Base-by-base conservation (phyloP, 2,113 vertebrate species). In the Sorex fumeus region DNA sequence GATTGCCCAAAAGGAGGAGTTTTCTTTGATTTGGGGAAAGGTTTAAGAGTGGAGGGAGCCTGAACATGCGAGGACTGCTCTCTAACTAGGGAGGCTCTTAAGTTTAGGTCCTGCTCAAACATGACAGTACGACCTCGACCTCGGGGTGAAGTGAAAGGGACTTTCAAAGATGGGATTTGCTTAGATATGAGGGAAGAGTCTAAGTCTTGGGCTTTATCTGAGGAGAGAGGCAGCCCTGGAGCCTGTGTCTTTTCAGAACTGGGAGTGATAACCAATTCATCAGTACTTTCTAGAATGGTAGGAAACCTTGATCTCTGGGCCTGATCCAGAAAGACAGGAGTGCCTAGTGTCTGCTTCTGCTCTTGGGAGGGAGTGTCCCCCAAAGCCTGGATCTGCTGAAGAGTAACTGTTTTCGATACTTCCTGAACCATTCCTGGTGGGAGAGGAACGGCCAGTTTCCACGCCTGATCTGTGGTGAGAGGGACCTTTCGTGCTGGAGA, bases 81-180 rank as follows among this genome's bases (percentile, higher is more conserved):
- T 62, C 8, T 32, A 53, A 27, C 40, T 47, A 36, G 60, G 74
- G n/a, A 57, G 60, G 10, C 28, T 74, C 57, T 87, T 80, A 79
- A 64, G 67, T 67, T 87, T 62, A 62, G 67, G n/a, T 60, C 50
- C 21, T 95, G 32, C 84, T 84, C 8, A 93, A 79, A 36, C 60
- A 32, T 45, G 28, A 32, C 11, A 78, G 70, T 72, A 75, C 12
- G 30, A 77, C 28, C 53, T 53, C 53, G 40, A 40, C 40, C 40
- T 15, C 69, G 40, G 1, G 27, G 15, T 28, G 64, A 57, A 8
- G 40, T 66, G 3, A 78, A 70, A 30, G 72, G 47, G 62, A 57
- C 57, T 23, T 74, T n/a, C 36, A 71, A 60, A 67, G 10, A 34
- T 71, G 90, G 91, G 34, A 30, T 71, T 77, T 86, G 64, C 25